Evolutionary conservation across 2,797 vertebrate species (phyloP), one percentile per base, ranked within the genome.

Genomic region (Eutrigla gurnardus): DNA sequence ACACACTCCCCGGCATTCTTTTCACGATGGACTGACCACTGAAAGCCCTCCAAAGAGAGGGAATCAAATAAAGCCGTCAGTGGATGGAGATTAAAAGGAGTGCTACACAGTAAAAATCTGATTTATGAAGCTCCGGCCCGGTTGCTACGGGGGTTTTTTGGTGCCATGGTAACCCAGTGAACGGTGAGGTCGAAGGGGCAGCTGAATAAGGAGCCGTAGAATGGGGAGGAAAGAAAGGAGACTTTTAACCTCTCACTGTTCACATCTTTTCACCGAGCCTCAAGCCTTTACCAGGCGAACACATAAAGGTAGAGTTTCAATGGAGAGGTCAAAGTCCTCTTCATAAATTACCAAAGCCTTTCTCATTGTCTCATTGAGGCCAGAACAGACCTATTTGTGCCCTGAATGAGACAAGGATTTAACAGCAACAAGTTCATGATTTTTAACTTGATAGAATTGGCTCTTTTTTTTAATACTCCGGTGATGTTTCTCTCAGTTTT

Each of bases 141-240:
- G 82, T 92, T 86, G 86, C 90, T 83, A 86, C 57, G 77, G 81
- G 73, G 71, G 69, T 76, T 89, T 76, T 89, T 70, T 64, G 86
- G 87, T 91, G 82, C 90, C 91, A 94, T 94, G 93, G 92, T 88
- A 91, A 94, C 93, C 53, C 70, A 87, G 77, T 86, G 85, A 92
- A 87, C 68, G 55, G 62, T 68, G 15, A 86, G 90, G 90, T 90
- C 83, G 84, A 80, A 85, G 78, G 89, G 86, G 75, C 35, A 32
- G 83, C 3, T 82, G 86, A 90, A 86, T 78, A 79, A 77, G 87
- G 65, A 79, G 81, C 60, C 40, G 52, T 8, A 65, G 82, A 89
- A 87, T 72, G 50, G 59, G 66, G 33, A 66, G 54, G 33, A 78
- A 87, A 89, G 77, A 89, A 88, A 90, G 82, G 65, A 54, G 79